Evolutionary conservation across 92 coral and sea anemone genomes (phyloP).

Genomic region (Zoanthus solanderi): DNA sequence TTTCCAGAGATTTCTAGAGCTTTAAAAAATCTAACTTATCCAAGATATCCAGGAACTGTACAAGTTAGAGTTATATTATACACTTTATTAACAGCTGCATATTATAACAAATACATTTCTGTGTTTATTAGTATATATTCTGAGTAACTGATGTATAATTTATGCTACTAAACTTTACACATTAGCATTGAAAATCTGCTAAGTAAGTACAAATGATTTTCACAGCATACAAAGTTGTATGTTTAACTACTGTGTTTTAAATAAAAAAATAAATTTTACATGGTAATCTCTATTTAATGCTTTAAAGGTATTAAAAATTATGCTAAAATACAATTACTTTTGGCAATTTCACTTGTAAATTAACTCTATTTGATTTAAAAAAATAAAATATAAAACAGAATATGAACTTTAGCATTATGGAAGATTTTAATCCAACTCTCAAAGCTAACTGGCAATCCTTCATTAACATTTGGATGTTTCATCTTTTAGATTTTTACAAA

Average conservation of each 20-base stretch:
- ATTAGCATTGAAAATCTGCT: no score
- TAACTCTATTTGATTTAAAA: not conserved
- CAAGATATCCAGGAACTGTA: no score
- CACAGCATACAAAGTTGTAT: not conserved
- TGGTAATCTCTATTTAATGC: not conserved
- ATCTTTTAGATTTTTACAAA: no score
- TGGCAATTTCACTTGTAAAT: slow-evolving; percentile 1
- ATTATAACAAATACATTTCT: no score
- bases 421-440: not conserved
- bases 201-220: not conserved
- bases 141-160: no score
- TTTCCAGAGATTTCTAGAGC: no score
- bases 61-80: no score
- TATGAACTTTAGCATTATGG: not conserved
- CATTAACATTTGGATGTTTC: no score
- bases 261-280: slow-evolving; percentile 6
- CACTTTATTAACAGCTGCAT: no score
- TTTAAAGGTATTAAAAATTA: slow-evolving; percentile 13
- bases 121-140: no score
- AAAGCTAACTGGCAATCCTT: not conserved
- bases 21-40: no score
- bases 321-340: slow-evolving; percentile 48
- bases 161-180: no score
- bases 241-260: not conserved
- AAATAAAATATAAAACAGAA: slow-evolving; percentile 8